Conservation (phyloP, 2,888 invertebrate species). For the Synanthedon andrenaeformis region DNA sequence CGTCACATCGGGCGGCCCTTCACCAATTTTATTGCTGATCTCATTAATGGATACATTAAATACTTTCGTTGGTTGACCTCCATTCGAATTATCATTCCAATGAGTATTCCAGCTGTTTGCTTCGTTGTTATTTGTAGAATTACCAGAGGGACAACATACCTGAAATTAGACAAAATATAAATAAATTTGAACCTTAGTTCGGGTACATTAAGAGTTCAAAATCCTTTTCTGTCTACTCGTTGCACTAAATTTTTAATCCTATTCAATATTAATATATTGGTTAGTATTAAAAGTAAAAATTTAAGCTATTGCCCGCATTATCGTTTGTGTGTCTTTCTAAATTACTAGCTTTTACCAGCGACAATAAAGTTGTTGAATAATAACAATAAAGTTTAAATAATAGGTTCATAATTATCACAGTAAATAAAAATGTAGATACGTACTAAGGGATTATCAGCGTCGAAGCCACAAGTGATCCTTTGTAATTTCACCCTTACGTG, state of each 20-base stretch:
- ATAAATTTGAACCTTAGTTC: background rate
- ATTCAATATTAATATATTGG: no score
- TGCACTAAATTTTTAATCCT: no score
- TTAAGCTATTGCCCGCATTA: no score
- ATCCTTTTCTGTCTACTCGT: no score
- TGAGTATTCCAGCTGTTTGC: background rate
- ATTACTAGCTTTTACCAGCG: no score
- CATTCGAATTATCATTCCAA: background rate
- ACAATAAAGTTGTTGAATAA: no score
- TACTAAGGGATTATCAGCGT: slow-evolving; percentile 10
- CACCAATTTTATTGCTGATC: slow-evolving; percentile 6
- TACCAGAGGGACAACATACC: background rate
- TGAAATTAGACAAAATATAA: slow-evolving; percentile 1
- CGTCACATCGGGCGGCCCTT: slow-evolving; percentile 21
- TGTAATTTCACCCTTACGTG: slow-evolving; percentile 5
- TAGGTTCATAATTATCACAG: no score
- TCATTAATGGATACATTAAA: background rate
- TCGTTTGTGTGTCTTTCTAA: no score
- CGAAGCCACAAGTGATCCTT: slow-evolving; percentile 11
- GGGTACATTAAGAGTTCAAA: background rate
- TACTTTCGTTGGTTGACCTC: background rate
- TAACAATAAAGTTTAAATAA: no score
- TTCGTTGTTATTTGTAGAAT: background rate
- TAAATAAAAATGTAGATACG: background rate
- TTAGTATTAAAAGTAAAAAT: no score